These are phyloP conservation scores for Drosophila multiciliata DNA, from an alignment of 2,888 invertebrate species.

Conservation along the genomic window DNA sequence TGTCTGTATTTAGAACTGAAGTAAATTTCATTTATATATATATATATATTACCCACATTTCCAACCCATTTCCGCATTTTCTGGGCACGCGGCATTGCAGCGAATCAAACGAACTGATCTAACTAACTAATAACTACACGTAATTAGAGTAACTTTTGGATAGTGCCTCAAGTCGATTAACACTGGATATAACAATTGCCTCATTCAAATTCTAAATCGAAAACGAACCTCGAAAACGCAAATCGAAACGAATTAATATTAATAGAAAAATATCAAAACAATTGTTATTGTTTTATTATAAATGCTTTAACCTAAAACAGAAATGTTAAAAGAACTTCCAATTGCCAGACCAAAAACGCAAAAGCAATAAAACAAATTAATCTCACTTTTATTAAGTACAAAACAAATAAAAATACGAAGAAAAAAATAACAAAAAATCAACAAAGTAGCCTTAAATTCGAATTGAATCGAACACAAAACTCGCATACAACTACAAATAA, in stretches of 20 bases:
- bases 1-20: slow-evolving; percentile 47
- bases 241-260: slow-evolving; percentile 3
- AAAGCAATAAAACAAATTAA: slow-evolving; percentile 24
- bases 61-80: slow-evolving; percentile 40
- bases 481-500: slow-evolving; percentile 25
- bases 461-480: slow-evolving; percentile 45
- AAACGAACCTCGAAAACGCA: slow-evolving; percentile 2
- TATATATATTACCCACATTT: slow-evolving; percentile 31
- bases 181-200: slow-evolving; percentile 30
- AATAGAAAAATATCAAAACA: slow-evolving; percentile 22
- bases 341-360: slow-evolving; percentile 39
- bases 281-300: slow-evolving; percentile 7
- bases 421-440: slow-evolving; percentile 3
- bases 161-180: slow-evolving; percentile 28
- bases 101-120: slow-evolving; percentile 69
- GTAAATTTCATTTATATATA: slow-evolving; percentile 47
- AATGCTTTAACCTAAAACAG: not conserved
- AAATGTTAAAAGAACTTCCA: slow-evolving; percentile 11
- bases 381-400: slow-evolving; percentile 6
- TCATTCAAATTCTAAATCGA: slow-evolving; percentile 19
- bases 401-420: not conserved
- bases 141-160: slow-evolving; percentile 53
- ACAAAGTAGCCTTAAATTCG: slow-evolving; percentile 38
- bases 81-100: slow-evolving; percentile 75
- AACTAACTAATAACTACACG: slow-evolving; percentile 34